Conservation (phyloP, 1,140 invertebrate genomes). For the Drosophila simulans region DNA sequence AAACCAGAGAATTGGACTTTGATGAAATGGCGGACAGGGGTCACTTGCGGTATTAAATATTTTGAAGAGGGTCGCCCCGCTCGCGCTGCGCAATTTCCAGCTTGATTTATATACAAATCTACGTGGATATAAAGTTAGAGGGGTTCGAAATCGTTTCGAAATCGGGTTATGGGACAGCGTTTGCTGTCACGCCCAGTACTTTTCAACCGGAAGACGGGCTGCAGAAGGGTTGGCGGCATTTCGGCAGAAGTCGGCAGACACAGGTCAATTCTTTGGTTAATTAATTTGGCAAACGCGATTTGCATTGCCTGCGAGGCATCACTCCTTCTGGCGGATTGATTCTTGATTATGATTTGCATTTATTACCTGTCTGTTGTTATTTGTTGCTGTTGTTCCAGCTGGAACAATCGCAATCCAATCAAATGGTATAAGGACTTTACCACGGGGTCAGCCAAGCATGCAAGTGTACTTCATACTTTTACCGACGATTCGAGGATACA, state of each 20-base stretch:
- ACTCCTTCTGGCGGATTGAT: neutral
- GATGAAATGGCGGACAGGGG: constrained; percentile 72
- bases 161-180: constrained; percentile 28
- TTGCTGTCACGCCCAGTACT: constrained; percentile 67
- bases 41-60: constrained; percentile 81
- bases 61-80: constrained; percentile 71
- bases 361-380: constrained; percentile 37
- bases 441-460: constrained; percentile 68
- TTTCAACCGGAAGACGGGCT: constrained; percentile 2
- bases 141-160: constrained; percentile 6
- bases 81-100: constrained; percentile 51
- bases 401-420: constrained; percentile 29
- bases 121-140: too few species aligned
- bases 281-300: constrained; percentile 47
- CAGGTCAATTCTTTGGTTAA: constrained; percentile 47
- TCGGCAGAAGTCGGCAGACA: neutral
- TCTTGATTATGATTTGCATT: constrained; percentile 63
- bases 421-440: constrained; percentile 19
- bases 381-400: constrained; percentile 58
- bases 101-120: constrained; percentile 64
- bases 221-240: neutral
- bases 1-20: constrained; percentile 47
- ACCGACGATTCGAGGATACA: neutral
- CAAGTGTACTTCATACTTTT: constrained; percentile 25
- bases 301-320: constrained; percentile 10